Evolutionary conservation across 2,797 vertebrate genomes (phyloP).

Genomic region (Poecilia picta): DNA sequence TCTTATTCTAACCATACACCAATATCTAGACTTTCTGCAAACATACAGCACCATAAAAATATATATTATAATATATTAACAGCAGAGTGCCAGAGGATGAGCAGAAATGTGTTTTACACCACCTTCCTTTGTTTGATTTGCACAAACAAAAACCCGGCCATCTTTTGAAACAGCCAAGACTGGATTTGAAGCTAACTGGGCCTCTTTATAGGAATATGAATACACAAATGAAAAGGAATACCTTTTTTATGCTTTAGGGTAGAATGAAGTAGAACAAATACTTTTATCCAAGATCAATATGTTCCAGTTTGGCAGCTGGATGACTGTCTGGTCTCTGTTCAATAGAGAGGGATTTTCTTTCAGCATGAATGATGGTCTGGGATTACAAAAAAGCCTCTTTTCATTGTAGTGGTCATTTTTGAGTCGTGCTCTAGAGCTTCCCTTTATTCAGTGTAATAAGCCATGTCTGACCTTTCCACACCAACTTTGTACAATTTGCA

Average conservation of each 20-base stretch:
- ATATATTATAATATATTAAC: neutral
- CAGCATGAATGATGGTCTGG: conserved; percentile 40
- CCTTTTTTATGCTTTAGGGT: neutral
- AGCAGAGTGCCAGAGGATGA: neutral
- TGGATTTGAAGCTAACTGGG: neutral
- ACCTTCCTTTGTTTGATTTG: neutral
- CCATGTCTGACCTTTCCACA: neutral
- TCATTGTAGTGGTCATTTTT: conserved; percentile 31
- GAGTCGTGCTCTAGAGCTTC: conserved; percentile 33
- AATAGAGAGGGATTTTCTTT: neutral
- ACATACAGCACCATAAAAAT: conserved; percentile 19
- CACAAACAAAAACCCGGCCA: neutral
- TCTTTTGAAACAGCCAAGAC: neutral
- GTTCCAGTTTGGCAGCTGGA: neutral
- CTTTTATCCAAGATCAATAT: neutral
- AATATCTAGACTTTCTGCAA: conserved; percentile 23
- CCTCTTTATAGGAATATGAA: neutral
- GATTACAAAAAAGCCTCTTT: conserved; percentile 18
- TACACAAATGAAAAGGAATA: neutral
- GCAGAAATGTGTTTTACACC: neutral
- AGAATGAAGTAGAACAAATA: neutral
- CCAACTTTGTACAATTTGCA: neutral
- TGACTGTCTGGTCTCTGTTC: conserved; percentile 4
- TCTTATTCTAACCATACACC: conserved; percentile 3
- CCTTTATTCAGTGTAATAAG: conserved; percentile 20